Conservation (phyloP, 2,113 vertebrate genomes). For the Albula glossodonta region DNA sequence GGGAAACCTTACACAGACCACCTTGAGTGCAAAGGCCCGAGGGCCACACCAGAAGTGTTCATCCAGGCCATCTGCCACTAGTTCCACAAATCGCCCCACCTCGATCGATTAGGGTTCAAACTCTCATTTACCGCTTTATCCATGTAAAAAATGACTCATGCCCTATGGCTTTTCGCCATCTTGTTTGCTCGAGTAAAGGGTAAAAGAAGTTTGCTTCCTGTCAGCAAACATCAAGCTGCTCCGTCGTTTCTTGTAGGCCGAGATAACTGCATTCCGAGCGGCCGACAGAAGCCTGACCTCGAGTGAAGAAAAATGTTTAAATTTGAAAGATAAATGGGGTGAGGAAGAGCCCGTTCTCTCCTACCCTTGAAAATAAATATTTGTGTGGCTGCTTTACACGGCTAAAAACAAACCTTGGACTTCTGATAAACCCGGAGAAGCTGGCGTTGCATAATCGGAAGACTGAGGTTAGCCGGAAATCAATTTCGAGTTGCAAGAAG, state of each 20-base stretch:
- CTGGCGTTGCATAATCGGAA: background rate
- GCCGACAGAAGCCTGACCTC: background rate
- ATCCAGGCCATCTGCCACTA: background rate
- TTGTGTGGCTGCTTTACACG: background rate
- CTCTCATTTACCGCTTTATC: background rate
- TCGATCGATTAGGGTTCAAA: background rate
- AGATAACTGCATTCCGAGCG: background rate
- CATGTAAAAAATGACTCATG: background rate
- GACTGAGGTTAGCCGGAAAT: background rate
- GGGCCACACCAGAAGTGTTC: background rate
- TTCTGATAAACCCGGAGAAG: background rate
- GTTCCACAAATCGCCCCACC: background rate
- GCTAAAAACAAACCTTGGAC: background rate
- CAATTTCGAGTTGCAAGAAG: background rate
- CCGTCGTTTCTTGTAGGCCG: background rate
- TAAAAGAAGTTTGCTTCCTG: background rate
- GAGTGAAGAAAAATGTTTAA: background rate
- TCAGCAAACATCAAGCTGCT: background rate
- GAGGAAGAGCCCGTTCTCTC: background rate
- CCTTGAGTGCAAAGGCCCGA: no score
- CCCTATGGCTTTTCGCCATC: background rate
- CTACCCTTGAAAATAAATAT: background rate
- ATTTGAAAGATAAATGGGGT: slow-evolving; percentile 1
- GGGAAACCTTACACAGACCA: background rate
- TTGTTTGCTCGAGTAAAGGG: background rate